A percentile compares a stretch with the other conserved stretches of the same genome.
phyloP scores from a whole-genome alignment of 2,113 vertebrate genomes.

The Poeciliopsis occidentalis region DNA sequence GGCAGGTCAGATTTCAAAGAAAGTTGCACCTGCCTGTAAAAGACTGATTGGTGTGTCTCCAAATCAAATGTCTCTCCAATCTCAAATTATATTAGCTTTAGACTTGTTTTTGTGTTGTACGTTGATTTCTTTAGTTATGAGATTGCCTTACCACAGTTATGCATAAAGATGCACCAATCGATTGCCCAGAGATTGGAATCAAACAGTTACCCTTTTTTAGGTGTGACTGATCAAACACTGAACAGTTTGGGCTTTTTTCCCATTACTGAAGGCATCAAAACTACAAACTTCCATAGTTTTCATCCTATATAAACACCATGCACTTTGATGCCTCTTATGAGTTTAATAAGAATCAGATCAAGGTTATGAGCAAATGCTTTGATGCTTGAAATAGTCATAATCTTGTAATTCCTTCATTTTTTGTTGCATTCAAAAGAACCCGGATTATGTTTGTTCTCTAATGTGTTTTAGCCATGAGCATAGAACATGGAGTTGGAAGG shows the following conservation, averaged over 20 bases:
- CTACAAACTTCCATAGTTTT: background rate
- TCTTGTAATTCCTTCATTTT: background rate
- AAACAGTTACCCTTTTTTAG: too few species aligned
- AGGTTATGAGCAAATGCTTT: background rate
- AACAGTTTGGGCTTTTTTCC: background rate
- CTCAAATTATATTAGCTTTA: background rate
- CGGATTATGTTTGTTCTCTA: slow-evolving; percentile 24
- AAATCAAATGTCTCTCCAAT: background rate
- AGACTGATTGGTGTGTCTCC: background rate
- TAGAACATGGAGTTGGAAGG: background rate
- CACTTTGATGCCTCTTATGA: background rate
- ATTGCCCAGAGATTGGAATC: too few species aligned
- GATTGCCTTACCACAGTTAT: background rate
- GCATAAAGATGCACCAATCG: background rate
- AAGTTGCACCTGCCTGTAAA: background rate
- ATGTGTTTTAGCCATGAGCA: slow-evolving; percentile 7
- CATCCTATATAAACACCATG: background rate
- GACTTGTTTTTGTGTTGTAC: background rate
- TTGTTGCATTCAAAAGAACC: background rate
- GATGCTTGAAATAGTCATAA: background rate
- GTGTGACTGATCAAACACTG: background rate
- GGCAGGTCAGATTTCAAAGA: too few species aligned
- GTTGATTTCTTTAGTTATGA: background rate
- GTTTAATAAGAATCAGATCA: background rate
- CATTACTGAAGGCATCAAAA: background rate